Percentiles rank a stretch among this genome's conserved stretches.
Conservation (phyloP, 2,888 invertebrate genomes). For the Lasioglossum morio region DNA sequence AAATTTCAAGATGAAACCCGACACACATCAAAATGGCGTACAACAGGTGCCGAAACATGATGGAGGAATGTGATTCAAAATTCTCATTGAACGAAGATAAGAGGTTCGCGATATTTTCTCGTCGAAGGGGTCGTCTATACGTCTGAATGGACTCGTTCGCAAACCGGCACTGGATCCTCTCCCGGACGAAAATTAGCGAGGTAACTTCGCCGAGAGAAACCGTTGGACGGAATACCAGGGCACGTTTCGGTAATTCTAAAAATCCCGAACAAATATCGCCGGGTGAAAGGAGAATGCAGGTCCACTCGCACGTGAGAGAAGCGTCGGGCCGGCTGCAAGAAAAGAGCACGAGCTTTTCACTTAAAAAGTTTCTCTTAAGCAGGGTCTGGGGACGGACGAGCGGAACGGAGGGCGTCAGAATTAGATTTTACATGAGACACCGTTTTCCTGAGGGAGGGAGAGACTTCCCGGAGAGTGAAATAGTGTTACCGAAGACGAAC, state of each 20-base stretch:
- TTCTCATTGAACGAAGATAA: too few species aligned
- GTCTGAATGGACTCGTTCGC: background rate
- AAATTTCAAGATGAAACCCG: too few species aligned
- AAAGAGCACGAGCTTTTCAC: conserved; percentile 69
- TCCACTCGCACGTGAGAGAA: conserved; percentile 50
- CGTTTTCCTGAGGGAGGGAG: conserved; percentile 58
- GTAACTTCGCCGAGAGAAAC: conserved; percentile 14
- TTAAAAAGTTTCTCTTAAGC: conserved; percentile 73
- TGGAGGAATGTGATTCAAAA: too few species aligned
- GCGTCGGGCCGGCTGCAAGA: conserved; percentile 42
- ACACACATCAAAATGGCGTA: too few species aligned
- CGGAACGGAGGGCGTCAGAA: conserved; percentile 58
- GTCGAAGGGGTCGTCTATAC: background rate
- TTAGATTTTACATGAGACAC: conserved; percentile 71
- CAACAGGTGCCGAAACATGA: too few species aligned
- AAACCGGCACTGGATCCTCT: background rate
- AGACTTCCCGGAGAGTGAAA: conserved; percentile 56
- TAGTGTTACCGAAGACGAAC: conserved; percentile 63
- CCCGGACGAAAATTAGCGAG: conserved; percentile 24
- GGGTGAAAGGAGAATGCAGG: conserved; percentile 48
- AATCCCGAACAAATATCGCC: conserved; percentile 46
- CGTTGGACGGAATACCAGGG: conserved; percentile 34
- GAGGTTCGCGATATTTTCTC: background rate
- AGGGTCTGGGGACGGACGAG: conserved; percentile 57
- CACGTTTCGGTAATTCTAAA: conserved; percentile 56